Base-by-base conservation (phyloP, 2,797 vertebrate species). In the Manis pentadactyla region DNA sequence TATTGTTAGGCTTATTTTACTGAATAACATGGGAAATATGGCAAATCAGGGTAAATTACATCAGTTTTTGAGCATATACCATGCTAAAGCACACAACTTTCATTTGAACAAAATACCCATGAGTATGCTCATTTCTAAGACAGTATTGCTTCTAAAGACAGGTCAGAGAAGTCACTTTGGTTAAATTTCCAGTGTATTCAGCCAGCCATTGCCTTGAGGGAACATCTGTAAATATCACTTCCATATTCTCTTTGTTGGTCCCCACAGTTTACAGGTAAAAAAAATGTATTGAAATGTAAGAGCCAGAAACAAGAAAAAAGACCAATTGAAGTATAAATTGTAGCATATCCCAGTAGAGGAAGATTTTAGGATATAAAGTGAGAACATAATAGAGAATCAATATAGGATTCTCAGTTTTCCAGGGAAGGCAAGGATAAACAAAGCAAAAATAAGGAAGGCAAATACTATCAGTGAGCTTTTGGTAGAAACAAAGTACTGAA, bases 301-400 rank as follows among this genome's bases (percentile, higher is more conserved):
- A 94, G 3, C 37, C 11, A 94, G 29, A 71, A 79, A 4, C 15
- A 93, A 95, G 55, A 83, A 81, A 75, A 71, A 68, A 95, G 21
- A 66, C 7, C 14, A 90, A 46, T 1, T 59, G 29, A 92, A 94
- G 29, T 75, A 53, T 18, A 69, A 89, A 93, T n/a, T 75, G 19
- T 17, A 34, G 49, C 17, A 63, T 69, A 87, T 59, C 25, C n/a
- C n/a, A 42, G 31, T 4, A 51, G 9, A 27, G 6, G 18, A 92
- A 87, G 53, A 25, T 78, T 86, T 69, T 90, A 29, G 34, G n/a
- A n/a, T 37, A 66, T 11, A 74, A 83, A 55, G 34, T 57, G 77
- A 53, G 19, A 78, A 51, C 25, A 34, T 0, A n/a, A 6, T 25
- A 79, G 23, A 68, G 18, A 83, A 79, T 12, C 39, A 51, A 71